Conservation (phyloP, 2,888 invertebrate species). For the Oscheius onirici region DNA sequence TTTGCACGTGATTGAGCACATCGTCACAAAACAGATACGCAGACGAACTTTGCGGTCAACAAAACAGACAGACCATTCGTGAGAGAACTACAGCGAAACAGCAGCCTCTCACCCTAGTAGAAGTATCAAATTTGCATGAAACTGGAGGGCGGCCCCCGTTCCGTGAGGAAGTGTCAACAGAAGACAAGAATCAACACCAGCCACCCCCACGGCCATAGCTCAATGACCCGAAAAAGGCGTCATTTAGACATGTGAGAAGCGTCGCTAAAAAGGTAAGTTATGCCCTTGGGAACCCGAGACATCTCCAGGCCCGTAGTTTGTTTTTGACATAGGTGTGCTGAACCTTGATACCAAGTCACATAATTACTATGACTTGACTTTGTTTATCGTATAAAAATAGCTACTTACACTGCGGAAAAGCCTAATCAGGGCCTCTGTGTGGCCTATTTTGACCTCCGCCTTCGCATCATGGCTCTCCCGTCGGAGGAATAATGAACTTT, state of each 20-base stretch:
- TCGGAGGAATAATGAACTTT: too few relatives aligned
- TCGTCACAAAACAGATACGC: too few relatives aligned
- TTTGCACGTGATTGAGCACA: neutral
- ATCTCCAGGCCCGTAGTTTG: neutral
- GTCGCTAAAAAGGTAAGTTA: neutral
- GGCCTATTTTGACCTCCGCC: constrained; percentile 10
- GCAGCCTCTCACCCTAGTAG: neutral
- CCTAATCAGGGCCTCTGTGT: constrained; percentile 7
- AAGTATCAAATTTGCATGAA: constrained; percentile 27
- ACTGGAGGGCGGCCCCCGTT: neutral
- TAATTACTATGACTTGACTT: neutral
- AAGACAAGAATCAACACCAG: constrained; percentile 17
- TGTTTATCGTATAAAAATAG: constrained; percentile 7
- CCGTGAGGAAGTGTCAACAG: constrained; percentile 16
- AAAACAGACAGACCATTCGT: too few relatives aligned
- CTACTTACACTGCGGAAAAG: neutral
- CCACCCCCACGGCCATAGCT: neutral
- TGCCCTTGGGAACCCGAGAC: neutral
- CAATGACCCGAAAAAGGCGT: constrained; percentile 21
- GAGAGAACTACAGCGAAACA: too few relatives aligned
- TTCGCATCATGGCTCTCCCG: constrained; percentile 6
- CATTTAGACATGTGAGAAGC: constrained; percentile 5
- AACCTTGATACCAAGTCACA: neutral
- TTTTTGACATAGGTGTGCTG: neutral
- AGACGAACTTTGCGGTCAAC: too few relatives aligned